These are phyloP conservation scores for Entomobrya proxima DNA, from an alignment of 2,888 invertebrate genomes.

Conservation along the genomic window DNA sequence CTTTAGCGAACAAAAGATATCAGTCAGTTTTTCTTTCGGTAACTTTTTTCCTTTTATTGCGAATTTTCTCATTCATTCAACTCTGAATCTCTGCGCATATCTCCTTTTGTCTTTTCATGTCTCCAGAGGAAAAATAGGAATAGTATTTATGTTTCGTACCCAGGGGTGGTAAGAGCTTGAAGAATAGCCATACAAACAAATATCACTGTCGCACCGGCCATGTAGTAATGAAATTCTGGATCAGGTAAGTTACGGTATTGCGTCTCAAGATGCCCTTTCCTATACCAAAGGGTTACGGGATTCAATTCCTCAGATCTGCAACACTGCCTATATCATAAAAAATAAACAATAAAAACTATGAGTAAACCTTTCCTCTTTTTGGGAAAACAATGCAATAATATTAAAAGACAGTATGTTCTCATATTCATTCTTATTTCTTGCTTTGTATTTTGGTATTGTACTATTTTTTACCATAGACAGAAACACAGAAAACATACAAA, in stretches of 20 bases:
- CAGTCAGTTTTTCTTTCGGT: too few species aligned
- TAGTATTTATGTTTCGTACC: slow-evolving; percentile 82
- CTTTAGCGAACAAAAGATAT: too few species aligned
- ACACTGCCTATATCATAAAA: slow-evolving; percentile 79
- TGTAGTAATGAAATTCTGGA: slow-evolving; percentile 89
- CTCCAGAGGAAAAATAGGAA: too few species aligned
- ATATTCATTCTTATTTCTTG: too few species aligned
- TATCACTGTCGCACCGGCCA: slow-evolving; percentile 86
- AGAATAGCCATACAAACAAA: slow-evolving; percentile 87
- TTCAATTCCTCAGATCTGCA: slow-evolving; percentile 85
- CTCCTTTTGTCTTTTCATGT: too few species aligned
- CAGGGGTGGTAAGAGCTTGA: slow-evolving; percentile 87
- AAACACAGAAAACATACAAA: too few species aligned
- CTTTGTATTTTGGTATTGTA: too few species aligned
- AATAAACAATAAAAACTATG: slow-evolving; percentile 34
- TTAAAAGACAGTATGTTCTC: slow-evolving; percentile 15
- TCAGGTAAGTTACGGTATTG: slow-evolving; percentile 89
- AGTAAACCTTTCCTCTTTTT: background rate
- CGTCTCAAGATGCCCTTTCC: slow-evolving; percentile 84
- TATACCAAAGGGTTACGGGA: slow-evolving; percentile 89
- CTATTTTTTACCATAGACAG: too few species aligned
- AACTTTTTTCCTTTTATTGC: too few species aligned
- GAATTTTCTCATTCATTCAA: too few species aligned
- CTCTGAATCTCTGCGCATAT: too few species aligned
- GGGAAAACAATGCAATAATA: background rate